Percentiles rank a stretch among this genome's conserved stretches.
phyloP scores from a whole-genome alignment of 1,140 invertebrate genomes.

The Triops cancriformis region DNA sequence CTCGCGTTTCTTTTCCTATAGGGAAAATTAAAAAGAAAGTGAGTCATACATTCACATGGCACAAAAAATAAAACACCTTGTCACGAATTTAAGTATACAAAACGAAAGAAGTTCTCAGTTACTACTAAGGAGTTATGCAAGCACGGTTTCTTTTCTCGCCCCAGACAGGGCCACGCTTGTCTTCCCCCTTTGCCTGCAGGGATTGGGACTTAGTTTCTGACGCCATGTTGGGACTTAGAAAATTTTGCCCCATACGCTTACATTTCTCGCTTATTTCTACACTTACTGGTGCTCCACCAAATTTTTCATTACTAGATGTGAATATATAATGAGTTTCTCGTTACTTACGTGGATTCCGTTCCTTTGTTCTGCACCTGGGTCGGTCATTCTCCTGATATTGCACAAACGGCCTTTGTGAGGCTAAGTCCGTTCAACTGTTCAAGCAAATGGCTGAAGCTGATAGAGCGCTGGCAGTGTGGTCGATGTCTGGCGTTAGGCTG shows the following conservation, averaged over 20 bases:
- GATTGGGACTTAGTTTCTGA: slow-evolving; percentile 57
- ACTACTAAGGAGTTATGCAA: not conserved
- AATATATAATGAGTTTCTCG: not conserved
- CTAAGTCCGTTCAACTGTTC: slow-evolving; percentile 35
- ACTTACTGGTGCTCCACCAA: not conserved
- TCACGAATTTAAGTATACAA: not conserved
- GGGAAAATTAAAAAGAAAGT: not conserved
- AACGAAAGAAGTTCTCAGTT: not conserved
- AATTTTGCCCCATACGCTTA: slow-evolving; percentile 44
- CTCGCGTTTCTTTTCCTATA: not conserved
- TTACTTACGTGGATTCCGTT: not conserved
- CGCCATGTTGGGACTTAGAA: slow-evolving; percentile 80
- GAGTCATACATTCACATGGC: not conserved
- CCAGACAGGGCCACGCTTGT: not conserved
- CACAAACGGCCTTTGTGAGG: slow-evolving; percentile 31
- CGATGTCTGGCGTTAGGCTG: slow-evolving; percentile 2
- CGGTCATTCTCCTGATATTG: slow-evolving; percentile 21
- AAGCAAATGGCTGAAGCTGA: slow-evolving; percentile 34
- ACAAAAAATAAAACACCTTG: not conserved
- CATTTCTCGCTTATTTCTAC: not conserved
- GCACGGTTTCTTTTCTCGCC: not conserved
- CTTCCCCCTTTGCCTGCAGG: slow-evolving; percentile 23
- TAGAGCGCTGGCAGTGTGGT: slow-evolving; percentile 28
- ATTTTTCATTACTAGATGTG: not conserved
- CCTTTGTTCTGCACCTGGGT: slow-evolving; percentile 13